Percentiles rank a stretch among this genome's conserved stretches.
Evolutionary conservation across 2,113 vertebrate species (phyloP).

Genomic region (Oryzias woworae): DNA sequence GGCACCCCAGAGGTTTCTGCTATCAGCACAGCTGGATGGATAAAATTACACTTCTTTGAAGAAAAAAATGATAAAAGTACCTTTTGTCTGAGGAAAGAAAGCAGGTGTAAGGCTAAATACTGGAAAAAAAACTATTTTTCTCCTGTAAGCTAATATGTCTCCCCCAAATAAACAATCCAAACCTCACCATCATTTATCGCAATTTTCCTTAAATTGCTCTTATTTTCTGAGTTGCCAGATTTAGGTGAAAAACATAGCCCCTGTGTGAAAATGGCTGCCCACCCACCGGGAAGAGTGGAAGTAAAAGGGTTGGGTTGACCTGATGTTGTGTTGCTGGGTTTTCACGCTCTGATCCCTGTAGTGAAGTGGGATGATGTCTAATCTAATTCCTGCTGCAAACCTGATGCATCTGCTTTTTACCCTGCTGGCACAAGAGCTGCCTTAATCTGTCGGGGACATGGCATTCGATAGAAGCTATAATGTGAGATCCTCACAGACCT

Average conservation of each 20-base stretch:
- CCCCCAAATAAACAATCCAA: slow-evolving; percentile 4
- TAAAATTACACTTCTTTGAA: slow-evolving; percentile 32
- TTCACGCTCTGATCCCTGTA: slow-evolving; percentile 34
- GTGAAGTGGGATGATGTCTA: slow-evolving; percentile 43
- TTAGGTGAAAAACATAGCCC: slow-evolving; percentile 8
- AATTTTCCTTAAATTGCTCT: slow-evolving; percentile 5
- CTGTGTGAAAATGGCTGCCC: slow-evolving; percentile 17
- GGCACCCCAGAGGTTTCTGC: slow-evolving; percentile 45
- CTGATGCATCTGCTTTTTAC: slow-evolving; percentile 41
- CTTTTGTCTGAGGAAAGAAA: slow-evolving; percentile 11
- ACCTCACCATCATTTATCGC: not conserved
- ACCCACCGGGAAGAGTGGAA: slow-evolving; percentile 14
- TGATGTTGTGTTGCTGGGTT: slow-evolving; percentile 12
- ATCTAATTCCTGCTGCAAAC: slow-evolving; percentile 50
- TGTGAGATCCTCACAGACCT: slow-evolving; percentile 14
- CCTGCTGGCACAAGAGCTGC: slow-evolving; percentile 44
- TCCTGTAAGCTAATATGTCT: slow-evolving; percentile 5
- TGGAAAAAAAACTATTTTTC: not conserved
- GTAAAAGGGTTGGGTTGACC: slow-evolving; percentile 20
- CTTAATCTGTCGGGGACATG: slow-evolving; percentile 30
- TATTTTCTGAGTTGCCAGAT: slow-evolving; percentile 11
- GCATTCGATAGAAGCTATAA: slow-evolving; percentile 28
- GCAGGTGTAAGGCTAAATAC: not conserved
- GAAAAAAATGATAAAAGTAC: not conserved
- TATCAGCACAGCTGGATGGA: slow-evolving; percentile 41